Base-by-base conservation (phyloP, 2,113 vertebrate species). In the Piprites chloris region DNA sequence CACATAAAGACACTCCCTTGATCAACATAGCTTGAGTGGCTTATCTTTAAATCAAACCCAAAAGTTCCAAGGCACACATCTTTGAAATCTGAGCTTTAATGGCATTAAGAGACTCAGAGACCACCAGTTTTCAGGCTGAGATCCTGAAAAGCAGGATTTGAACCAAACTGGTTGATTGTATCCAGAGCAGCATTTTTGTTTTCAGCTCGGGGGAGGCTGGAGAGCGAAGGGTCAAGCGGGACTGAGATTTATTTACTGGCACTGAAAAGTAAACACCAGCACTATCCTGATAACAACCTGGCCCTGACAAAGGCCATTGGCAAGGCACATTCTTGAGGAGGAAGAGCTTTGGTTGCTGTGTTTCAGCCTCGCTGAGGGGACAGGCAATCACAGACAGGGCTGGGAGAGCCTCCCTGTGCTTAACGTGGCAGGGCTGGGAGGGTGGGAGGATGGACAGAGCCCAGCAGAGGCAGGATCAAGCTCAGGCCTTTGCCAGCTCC, bases 181-280 rank as follows among this genome's bases (percentile, higher is more conserved):
- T 97, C 98, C 98, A 98, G 98, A 98, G 97, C 97, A 98, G 98
- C 97, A 98, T 98, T 98, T 98, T 98, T 97, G 90, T 98, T 98
- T 98, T 84, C 93, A 98, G 96, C 97, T 97, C 82, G 69, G 96
- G 90, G 95, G 94, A 96, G 97, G 97, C 87, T 95, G 89, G 85
- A 97, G 98, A 97, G 97, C 56, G 67, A 94, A 85, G 95, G 96
- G 98, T 98, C 97, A 97, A 97, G 97, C 98, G 94, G 96, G 97
- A 88, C 91, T 87, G 94, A 97, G 98, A 97, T 98, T 97, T 97
- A 96, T 97, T 97, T 97, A 90, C 96, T 97, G 97, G 95, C 94
- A 93, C 84, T 84, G 91, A 94, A 94, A 82, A 94, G 95, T 93
- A 97, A 96, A 95, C 96, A 97, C 62, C 83, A 96, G 94, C 91